Evolutionary conservation across 1,140 invertebrate species (phyloP), one percentile per base, ranked within the genome.

Genomic region (Drosophila jambulina): DNA sequence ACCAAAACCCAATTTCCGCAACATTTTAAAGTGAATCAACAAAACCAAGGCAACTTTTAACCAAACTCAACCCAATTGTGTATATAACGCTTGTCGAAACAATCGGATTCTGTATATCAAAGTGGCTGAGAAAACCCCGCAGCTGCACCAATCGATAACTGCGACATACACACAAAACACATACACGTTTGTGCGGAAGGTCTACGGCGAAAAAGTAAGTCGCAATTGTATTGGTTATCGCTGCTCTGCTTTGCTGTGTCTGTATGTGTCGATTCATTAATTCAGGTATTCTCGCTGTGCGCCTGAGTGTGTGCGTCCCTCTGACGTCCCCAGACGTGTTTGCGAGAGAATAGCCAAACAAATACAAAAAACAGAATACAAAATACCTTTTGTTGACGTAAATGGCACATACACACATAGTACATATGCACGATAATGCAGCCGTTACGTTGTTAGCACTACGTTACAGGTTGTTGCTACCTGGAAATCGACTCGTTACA

Each of bases 121-220:
- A 82, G 80, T 88, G 84, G 77, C 78, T 75, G 79, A 75, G 70
- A 79, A 78, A 82, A 82, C 72, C 83, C 77, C 62, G 70, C 53
- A 80, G 78, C 80, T 82, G 65, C 62, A 71, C 70, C 80, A 77
- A 88, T 88, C 86, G 79, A 82, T 84, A 84, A 78, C 84, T 80
- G 77, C 87, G 88, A 81, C 70, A 90, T 36, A 83, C 49, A 88
- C 27, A 75, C 68, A 75, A 63, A 84, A 84, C 78, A 75, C 77
- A 42, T 46, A 71, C 74, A 87, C 61, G 79, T 77, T 59, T 42
- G 78, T 84, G 84, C 77, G 78, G 86, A 90, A 88, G 88, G 88
- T 91, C 91, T 91, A 91, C 88, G 91, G 91, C 82, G 84, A 75
- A 85, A 85, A 79, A 85, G 85, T 90, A 90, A 88, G 85, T 90